phyloP scores from a whole-genome alignment of 1,140 invertebrate species.

The Zaprionus ghesquierei region DNA sequence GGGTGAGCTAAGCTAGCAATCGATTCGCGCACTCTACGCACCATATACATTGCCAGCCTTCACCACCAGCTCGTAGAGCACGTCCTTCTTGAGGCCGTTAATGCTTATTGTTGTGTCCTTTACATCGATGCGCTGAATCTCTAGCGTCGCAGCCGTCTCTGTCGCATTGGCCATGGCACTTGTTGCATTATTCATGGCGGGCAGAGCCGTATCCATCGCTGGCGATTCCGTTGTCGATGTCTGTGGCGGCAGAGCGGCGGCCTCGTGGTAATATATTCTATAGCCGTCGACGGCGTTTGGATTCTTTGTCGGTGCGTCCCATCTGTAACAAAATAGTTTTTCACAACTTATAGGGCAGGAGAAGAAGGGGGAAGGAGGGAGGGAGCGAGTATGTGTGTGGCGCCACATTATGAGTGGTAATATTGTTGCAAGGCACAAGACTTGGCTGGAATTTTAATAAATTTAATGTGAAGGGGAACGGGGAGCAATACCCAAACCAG shows the following conservation, averaged over 20 bases:
- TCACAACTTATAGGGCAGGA: slow-evolving; percentile 28
- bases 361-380: too few relatives aligned
- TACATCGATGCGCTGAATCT: slow-evolving; percentile 88
- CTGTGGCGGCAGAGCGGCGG: slow-evolving; percentile 63
- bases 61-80: slow-evolving; percentile 90
- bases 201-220: slow-evolving; percentile 55
- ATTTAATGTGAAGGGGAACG: slow-evolving; percentile 55
- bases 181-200: slow-evolving; percentile 76
- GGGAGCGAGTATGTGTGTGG: slow-evolving; percentile 14
- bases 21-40: slow-evolving; percentile 58
- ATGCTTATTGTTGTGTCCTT: slow-evolving; percentile 87
- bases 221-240: slow-evolving; percentile 42
- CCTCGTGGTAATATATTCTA: slow-evolving; percentile 87
- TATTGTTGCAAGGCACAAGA: slow-evolving; percentile 74
- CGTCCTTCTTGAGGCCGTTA: slow-evolving; percentile 87
- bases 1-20: slow-evolving; percentile 5
- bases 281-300: slow-evolving; percentile 92
- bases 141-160: slow-evolving; percentile 59
- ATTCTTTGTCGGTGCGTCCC: slow-evolving; percentile 91
- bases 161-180: slow-evolving; percentile 48
- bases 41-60: slow-evolving; percentile 91
- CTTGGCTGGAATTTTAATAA: slow-evolving; percentile 79
- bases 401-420: slow-evolving; percentile 76
- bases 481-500: not conserved
- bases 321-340: slow-evolving; percentile 84